Evolutionary conservation across 2,113 vertebrate genomes (phyloP).

Genomic region (Phylloscopus trochiloides): DNA sequence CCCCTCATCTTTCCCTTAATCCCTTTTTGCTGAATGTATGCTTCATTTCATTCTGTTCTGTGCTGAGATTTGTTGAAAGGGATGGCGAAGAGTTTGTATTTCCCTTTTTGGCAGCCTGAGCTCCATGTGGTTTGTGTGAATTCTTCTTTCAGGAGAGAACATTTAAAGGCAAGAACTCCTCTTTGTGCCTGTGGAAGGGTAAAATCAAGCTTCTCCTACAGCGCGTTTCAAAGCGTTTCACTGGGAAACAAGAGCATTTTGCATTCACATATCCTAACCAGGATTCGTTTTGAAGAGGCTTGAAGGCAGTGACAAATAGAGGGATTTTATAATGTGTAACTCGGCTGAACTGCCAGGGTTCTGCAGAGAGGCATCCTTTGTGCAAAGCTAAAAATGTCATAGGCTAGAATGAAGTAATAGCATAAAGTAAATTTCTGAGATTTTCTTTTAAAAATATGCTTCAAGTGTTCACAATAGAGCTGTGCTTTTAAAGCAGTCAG

Average conservation of each 20-base stretch:
- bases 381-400: conserved; percentile 57
- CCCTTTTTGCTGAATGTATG: neutral
- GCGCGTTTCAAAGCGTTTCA: conserved; percentile 33
- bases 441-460: conserved; percentile 37
- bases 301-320: conserved; percentile 58
- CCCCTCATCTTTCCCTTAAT: conserved; percentile 5
- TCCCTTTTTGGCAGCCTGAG: conserved; percentile 28
- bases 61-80: conserved; percentile 17
- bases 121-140: conserved; percentile 21
- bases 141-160: conserved; percentile 27
- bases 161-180: conserved; percentile 51
- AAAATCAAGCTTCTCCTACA: conserved; percentile 44
- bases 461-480: conserved; percentile 14
- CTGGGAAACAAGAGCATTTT: conserved; percentile 53
- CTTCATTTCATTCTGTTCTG: conserved; percentile 7
- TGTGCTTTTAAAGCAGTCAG: conserved; percentile 40
- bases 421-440: conserved; percentile 27
- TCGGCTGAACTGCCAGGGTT: conserved; percentile 1
- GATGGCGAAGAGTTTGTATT: conserved; percentile 12
- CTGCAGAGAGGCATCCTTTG: conserved; percentile 41
- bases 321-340: conserved; percentile 36
- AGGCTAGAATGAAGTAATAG: conserved; percentile 15
- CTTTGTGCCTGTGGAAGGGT: conserved; percentile 38
- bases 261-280: conserved; percentile 46
- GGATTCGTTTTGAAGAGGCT: conserved; percentile 41